These are phyloP conservation scores for Callorhinus ursinus DNA, from an alignment of 2,113 vertebrate genomes.

Conservation along the genomic window DNA sequence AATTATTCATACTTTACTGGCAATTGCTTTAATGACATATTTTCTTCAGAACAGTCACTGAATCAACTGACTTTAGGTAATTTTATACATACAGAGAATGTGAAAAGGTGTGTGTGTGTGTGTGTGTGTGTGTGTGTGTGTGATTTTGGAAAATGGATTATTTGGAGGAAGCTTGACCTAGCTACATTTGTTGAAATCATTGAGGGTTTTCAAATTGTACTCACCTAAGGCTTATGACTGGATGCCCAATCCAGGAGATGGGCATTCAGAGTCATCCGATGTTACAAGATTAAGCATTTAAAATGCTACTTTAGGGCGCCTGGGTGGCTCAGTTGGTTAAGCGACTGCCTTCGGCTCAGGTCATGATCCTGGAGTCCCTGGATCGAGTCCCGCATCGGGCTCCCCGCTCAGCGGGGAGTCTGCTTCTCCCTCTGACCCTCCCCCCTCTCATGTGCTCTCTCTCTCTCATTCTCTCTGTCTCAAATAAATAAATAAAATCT, in stretches of 20 bases:
- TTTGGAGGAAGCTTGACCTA: neutral
- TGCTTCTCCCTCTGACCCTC: no score
- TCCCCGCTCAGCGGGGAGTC: no score
- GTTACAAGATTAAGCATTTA: neutral
- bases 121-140: neutral
- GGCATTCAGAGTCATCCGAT: neutral
- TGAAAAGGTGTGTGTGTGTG: neutral
- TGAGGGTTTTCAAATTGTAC: neutral
- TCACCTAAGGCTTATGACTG: neutral
- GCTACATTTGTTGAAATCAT: neutral
- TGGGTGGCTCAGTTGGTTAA: no score
- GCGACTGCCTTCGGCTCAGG: no score
- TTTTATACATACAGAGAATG: neutral
- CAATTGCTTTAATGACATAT: neutral
- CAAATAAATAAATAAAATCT: no score
- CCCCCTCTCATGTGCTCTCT: no score
- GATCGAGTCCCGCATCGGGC: no score
- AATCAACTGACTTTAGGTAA: neutral
- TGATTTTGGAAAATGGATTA: neutral
- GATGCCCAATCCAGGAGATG: neutral
- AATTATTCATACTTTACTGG: neutral
- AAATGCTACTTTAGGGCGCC: neutral
- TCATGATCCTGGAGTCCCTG: no score
- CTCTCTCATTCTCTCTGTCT: no score
- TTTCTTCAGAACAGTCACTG: neutral